Conservation (phyloP, 2,888 invertebrate genomes). For the Drosophila yooni region DNA sequence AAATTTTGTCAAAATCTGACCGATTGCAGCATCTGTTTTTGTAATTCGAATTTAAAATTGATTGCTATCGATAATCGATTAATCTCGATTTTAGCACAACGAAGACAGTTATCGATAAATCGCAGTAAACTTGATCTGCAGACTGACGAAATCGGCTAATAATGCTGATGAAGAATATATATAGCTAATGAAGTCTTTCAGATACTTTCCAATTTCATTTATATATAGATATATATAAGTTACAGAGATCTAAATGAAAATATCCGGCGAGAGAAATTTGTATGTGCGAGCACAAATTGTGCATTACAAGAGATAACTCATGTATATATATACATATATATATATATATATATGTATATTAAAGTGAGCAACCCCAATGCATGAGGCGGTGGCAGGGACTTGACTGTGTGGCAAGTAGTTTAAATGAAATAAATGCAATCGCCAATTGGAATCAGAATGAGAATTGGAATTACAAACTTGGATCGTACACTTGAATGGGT, state of each 20-base stretch:
- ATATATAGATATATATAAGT: background rate
- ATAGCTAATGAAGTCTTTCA: background rate
- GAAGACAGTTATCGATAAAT: background rate
- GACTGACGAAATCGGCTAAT: background rate
- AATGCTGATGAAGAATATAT: background rate
- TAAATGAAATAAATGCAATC: slow-evolving; percentile 64
- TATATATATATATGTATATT: background rate
- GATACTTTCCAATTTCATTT: background rate
- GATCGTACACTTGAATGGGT: slow-evolving; percentile 18
- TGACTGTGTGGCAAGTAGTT: slow-evolving; percentile 38
- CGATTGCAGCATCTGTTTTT: background rate
- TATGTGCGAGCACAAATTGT: slow-evolving; percentile 9
- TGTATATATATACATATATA: background rate
- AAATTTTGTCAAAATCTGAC: background rate
- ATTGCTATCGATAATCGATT: background rate
- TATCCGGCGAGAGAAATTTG: slow-evolving; percentile 16
- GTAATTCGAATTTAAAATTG: background rate
- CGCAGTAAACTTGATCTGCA: no score
- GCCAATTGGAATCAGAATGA: slow-evolving; percentile 52
- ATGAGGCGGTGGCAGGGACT: background rate
- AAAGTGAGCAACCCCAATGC: slow-evolving; percentile 30
- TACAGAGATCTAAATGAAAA: slow-evolving; percentile 8
- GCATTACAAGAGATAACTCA: slow-evolving; percentile 2
- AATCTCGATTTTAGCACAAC: background rate
- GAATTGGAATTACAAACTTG: slow-evolving; percentile 13